Percentiles rank a stretch among this genome's conserved stretches.
Evolutionary conservation across 2,113 vertebrate genomes (phyloP).

Genomic region (Sphaerodactylus townsendi): DNA sequence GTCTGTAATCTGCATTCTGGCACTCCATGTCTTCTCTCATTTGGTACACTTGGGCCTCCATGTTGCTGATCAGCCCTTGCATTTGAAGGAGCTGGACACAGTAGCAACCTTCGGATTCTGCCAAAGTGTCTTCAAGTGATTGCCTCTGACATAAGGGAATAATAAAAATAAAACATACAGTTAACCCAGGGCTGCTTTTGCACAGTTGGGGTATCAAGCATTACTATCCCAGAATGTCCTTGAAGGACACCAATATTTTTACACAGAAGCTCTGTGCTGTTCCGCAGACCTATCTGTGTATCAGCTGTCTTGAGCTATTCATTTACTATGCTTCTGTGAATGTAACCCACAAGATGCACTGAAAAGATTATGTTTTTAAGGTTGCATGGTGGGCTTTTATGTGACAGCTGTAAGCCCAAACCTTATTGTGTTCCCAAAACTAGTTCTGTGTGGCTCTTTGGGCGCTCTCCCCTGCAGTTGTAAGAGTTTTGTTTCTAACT

Average conservation of each 20-base stretch:
- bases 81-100: constrained; percentile 81
- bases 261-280: neutral
- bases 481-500: neutral
- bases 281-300: no score
- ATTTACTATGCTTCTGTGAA: neutral
- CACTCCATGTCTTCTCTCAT: constrained; percentile 58
- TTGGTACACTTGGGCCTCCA: constrained; percentile 83
- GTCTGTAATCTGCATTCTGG: constrained; percentile 61
- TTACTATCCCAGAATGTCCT: neutral
- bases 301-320: neutral
- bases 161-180: no score
- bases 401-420: neutral
- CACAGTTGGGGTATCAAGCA: neutral
- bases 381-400: neutral
- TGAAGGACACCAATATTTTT: neutral
- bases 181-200: neutral
- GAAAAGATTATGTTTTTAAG: neutral
- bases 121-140: constrained; percentile 83
- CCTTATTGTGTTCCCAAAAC: neutral
- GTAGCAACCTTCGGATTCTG: constrained; percentile 81
- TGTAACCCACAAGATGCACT: neutral
- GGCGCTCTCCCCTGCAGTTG: no score
- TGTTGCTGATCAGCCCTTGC: constrained; percentile 72
- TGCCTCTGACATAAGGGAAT: constrained; percentile 73
- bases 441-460: neutral